These are phyloP conservation scores for Oncorhynchus mykiss DNA, from an alignment of 2,113 vertebrate genomes.

Conservation along the genomic window DNA sequence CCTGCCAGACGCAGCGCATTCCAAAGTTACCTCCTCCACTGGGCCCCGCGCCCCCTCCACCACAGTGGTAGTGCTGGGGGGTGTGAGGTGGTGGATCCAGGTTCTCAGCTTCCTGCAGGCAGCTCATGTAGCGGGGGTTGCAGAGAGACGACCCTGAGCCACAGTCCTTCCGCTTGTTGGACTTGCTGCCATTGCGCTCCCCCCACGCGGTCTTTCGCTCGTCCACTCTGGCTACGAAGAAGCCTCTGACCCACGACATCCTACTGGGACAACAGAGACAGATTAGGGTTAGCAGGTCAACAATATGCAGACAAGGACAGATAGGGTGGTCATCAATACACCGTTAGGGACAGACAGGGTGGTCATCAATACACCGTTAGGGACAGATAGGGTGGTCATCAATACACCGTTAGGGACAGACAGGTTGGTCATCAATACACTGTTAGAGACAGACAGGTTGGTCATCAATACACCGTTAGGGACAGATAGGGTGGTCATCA, in stretches of 20 bases:
- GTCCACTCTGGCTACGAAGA: slow-evolving; percentile 88
- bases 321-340: not conserved
- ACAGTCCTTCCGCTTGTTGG: slow-evolving; percentile 71
- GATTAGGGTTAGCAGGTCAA: not conserved
- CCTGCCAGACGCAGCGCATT: slow-evolving; percentile 88
- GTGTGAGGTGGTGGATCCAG: slow-evolving; percentile 58
- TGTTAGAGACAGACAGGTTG: too few species aligned
- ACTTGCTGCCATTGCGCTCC: slow-evolving; percentile 90
- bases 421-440: too few species aligned
- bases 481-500: too few species aligned
- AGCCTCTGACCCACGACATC: slow-evolving; percentile 96
- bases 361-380: too few species aligned
- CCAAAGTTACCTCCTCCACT: slow-evolving; percentile 66
- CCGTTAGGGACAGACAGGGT: not conserved
- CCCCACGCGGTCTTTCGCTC: slow-evolving; percentile 93
- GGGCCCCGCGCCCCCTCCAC: slow-evolving; percentile 46
- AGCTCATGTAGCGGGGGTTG: slow-evolving; percentile 91
- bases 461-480: too few species aligned
- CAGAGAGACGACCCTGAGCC: slow-evolving; percentile 74
- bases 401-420: too few species aligned
- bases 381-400: too few species aligned
- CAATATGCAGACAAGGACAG: not conserved
- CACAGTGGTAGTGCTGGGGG: slow-evolving; percentile 62
- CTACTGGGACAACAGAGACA: slow-evolving; percentile 47
- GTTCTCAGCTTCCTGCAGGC: slow-evolving; percentile 86